A percentile compares a stretch with the other conserved stretches of the same genome.
phyloP scores from a whole-genome alignment of 1,140 invertebrate genomes.

The Hesperophylax magnus region DNA sequence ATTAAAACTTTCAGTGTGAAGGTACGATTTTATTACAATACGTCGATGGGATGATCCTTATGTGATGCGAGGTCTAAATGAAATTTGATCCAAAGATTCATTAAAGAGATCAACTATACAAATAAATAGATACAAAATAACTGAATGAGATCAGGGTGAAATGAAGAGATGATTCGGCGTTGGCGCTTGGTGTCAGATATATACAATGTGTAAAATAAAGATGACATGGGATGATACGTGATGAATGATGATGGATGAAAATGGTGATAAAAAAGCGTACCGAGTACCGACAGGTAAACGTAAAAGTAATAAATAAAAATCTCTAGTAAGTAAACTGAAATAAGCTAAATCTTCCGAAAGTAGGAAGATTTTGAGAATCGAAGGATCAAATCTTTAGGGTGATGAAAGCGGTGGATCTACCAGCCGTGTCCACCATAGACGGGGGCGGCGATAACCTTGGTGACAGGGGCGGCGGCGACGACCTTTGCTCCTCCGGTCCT shows the following conservation, averaged over 20 bases:
- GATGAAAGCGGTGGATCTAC: slow-evolving; percentile 57
- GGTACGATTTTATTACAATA: slow-evolving; percentile 32
- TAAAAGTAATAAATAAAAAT: background rate
- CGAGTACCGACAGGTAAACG: background rate
- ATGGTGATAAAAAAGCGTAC: background rate
- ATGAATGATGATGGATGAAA: slow-evolving; percentile 40
- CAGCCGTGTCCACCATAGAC: slow-evolving; percentile 60
- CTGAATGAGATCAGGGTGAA: slow-evolving; percentile 26
- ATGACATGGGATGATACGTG: background rate
- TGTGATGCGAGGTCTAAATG: slow-evolving; percentile 28
- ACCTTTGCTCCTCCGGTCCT: slow-evolving; percentile 69
- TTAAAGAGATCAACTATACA: slow-evolving; percentile 12
- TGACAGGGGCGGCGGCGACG: slow-evolving; percentile 60
- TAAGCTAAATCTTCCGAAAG: background rate
- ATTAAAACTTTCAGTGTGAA: slow-evolving; percentile 50
- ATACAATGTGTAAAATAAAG: background rate
- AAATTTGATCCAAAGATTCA: slow-evolving; percentile 46
- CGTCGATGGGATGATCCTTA: slow-evolving; percentile 46
- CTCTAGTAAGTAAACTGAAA: slow-evolving; percentile 7
- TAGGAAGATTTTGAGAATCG: slow-evolving; percentile 1
- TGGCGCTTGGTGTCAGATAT: no score
- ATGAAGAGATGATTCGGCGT: background rate
- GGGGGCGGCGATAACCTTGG: slow-evolving; percentile 59
- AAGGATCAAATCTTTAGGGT: slow-evolving; percentile 49
- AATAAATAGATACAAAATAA: slow-evolving; percentile 20